These are phyloP conservation scores for Aphaenogaster floridana DNA, from an alignment of 1,140 invertebrate species.

Conservation along the genomic window DNA sequence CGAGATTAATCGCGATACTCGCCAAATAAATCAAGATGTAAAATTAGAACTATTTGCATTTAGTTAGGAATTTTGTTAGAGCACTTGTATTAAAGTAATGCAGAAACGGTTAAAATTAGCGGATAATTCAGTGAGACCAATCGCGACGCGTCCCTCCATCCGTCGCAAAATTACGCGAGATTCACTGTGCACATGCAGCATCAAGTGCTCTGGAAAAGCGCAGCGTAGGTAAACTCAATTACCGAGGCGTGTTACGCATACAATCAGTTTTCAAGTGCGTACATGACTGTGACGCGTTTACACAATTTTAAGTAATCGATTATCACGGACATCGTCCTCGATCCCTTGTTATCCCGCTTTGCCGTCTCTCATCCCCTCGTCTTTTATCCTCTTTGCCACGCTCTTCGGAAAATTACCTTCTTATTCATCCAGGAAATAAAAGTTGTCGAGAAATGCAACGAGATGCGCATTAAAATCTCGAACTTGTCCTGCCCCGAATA, in stretches of 20 bases:
- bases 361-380: neutral
- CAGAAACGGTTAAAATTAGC: conserved; percentile 8
- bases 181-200: conserved; percentile 42
- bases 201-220: conserved; percentile 56
- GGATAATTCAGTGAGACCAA: no score
- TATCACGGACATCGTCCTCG: neutral
- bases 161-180: conserved; percentile 39
- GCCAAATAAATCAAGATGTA: neutral
- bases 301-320: conserved; percentile 59
- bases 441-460: conserved; percentile 13
- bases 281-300: conserved; percentile 39
- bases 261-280: conserved; percentile 57
- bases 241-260: conserved; percentile 48
- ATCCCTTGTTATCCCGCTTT: conserved; percentile 1
- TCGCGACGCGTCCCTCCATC: neutral
- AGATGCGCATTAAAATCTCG: conserved; percentile 42
- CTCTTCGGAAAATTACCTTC: conserved; percentile 23
- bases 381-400: neutral
- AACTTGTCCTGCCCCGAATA: neutral
- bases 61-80: neutral
- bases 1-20: neutral
- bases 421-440: conserved; percentile 31
- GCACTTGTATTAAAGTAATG: neutral
- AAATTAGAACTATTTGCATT: neutral
- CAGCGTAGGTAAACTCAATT: conserved; percentile 51